Evolutionary conservation across 2,113 vertebrate genomes (phyloP).

Genomic region (Cephalophus harveyi): DNA sequence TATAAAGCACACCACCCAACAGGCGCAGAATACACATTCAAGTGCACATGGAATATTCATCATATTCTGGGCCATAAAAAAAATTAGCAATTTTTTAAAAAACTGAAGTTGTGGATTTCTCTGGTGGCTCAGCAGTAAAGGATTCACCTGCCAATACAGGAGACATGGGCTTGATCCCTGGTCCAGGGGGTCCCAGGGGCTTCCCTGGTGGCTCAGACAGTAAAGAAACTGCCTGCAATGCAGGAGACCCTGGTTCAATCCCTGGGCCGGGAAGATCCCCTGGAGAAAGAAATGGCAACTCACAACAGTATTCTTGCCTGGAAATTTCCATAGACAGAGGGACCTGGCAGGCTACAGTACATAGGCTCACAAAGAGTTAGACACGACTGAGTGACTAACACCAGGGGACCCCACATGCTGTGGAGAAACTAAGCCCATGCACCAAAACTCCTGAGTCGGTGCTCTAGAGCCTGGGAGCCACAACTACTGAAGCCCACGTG

Average conservation of each 20-base stretch:
- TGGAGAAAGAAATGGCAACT: neutral
- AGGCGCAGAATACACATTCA: neutral
- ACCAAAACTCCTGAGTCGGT: neutral
- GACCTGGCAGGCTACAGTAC: neutral
- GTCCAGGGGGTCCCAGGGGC: neutral
- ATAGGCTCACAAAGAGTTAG: neutral
- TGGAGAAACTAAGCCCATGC: neutral
- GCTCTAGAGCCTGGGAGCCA: neutral
- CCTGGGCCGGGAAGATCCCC: neutral
- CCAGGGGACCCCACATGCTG: neutral
- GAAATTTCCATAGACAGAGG: neutral
- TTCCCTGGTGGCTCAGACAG: neutral
- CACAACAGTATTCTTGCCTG: neutral
- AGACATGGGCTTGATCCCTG: neutral
- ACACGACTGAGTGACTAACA: neutral
- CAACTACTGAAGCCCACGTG: neutral
- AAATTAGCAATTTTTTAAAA: neutral
- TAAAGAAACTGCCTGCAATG: too few relatives aligned
- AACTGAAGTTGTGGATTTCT: neutral
- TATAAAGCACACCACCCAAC: neutral
- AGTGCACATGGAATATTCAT: neutral
- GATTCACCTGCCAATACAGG: neutral
- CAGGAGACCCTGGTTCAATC: too few relatives aligned
- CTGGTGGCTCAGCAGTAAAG: neutral
- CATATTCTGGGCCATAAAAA: neutral